Evolutionary conservation across 2,888 invertebrate species (phyloP), one percentile per base, ranked within the genome.

Genomic region (Drosophila meridionalis): DNA sequence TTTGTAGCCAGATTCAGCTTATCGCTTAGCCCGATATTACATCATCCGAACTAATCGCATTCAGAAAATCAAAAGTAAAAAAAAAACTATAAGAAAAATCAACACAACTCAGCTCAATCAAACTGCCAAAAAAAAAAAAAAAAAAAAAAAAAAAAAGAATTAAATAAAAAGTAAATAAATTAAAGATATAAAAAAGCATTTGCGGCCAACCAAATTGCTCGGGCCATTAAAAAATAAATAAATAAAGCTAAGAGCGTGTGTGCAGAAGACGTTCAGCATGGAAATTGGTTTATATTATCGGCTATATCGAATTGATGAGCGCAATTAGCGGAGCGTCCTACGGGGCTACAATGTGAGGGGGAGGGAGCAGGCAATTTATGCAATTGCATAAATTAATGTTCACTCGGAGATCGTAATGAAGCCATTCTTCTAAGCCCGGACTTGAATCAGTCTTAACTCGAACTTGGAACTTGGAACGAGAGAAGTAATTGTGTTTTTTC

Each of bases 321-420:
- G n/a, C 50, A 48, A 48, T 14, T 48, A n/a, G 30, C 14, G 28
- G 47, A 14, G 12, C 14, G 14, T 47, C 43, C 20, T 20, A 20
- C 43, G 26, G 5, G 26, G 4, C 11, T 3, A 26, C 36, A 26
- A 3, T 30, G 9, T 12, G 28, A 20, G 12, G 14, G 26, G 26
- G 2, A n/a, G 4, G 26, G 69, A 71, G 8, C 26, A 0, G 26
- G 71, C 76, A 78, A 69, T 63, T 64, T 26, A 0, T n/a, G 71
- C 76, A 78, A 69, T 63, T 64, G 73, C 73, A 87, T 83, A 87
- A 78, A 88, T 85, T 80, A 86, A 76, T 73, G 86, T 58, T 48
- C 73, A 63, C 68, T 72, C 48, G 43, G 43, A 42, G 67, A 43
- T 60, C 53, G 60, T 74, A 71, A 71, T 62, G 71, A 50, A 78